A percentile compares a stretch with the other conserved stretches of the same genome.
phyloP scores from a whole-genome alignment of 2,888 invertebrate species.

The Orthosia cruda region DNA sequence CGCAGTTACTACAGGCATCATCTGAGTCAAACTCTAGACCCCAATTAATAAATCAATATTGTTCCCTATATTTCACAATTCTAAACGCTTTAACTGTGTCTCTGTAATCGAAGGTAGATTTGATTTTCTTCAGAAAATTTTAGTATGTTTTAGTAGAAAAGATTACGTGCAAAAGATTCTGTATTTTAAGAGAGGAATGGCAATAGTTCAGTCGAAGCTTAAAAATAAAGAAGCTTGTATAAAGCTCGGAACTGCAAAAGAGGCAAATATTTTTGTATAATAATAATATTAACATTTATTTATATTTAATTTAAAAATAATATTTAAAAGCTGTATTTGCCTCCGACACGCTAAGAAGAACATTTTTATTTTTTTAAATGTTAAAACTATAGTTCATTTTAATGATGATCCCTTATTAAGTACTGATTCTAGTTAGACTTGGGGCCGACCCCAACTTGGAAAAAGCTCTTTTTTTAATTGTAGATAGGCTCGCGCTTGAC shows the following conservation, averaged over 20 bases:
- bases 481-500: no score
- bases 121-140: conserved; percentile 21
- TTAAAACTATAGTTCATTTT: no score
- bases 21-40: neutral
- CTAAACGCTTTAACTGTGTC: neutral
- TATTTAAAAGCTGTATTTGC: no score
- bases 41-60: neutral
- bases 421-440: no score
- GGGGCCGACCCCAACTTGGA: no score
- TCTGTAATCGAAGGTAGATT: conserved; percentile 14
- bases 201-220: conserved; percentile 60
- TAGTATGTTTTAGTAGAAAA: neutral
- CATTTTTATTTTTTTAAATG: no score
- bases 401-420: no score
- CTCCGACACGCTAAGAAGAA: no score
- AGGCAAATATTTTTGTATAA: no score
- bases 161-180: conserved; percentile 1
- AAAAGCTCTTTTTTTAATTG: no score
- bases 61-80: neutral
- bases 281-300: no score
- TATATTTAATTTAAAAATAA: no score
- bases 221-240: conserved; percentile 11
- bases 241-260: conserved; percentile 8
- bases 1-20: neutral
- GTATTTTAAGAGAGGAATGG: conserved; percentile 56